Base-by-base conservation (phyloP, 2,113 vertebrate species). In the Prunella himalayana region DNA sequence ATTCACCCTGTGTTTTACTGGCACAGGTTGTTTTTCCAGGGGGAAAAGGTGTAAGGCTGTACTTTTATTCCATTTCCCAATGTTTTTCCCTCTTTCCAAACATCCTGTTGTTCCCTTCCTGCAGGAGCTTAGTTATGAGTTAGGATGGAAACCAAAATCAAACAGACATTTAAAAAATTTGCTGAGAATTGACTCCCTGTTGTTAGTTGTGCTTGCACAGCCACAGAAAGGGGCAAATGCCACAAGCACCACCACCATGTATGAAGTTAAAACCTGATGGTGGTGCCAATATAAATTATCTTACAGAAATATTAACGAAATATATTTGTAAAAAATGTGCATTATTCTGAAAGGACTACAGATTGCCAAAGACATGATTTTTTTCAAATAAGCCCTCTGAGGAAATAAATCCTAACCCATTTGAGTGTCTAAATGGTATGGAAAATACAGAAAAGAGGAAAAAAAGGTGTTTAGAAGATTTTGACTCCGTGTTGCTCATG, bases 401-500 rank as follows among this genome's bases (percentile, higher is more conserved):
- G 35, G 11, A 86, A 83, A n/a, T 53, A 11, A 88, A 24, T 17
- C 6, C 14, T 19, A 8, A 50, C 5, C 33, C 60, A 8, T 28
- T 30, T 41, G 39, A 33, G 25, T 39, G 13, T 30, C 69, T 33
- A 59, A 63, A 31, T 90, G 11, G 4, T 41, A 25, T 12, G 14
- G 25, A 57, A 80, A 59, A 33, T 28, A 41, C 3, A 20, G 24
- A 57, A 64, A 49, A 33, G 7, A 15, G 10, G 6, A 1, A 8
- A 11, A 44, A 53, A 25, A 4, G 8, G 17, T 53, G 23, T 11
- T 7, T 33, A 7, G 14, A 20, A 23, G 21, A 20, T 42, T 47
- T 60, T 44, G 69, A 23, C 15, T 25, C 33, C 35, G 2, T 42
- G 27, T 28, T 37, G 33, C 51, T 87, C 69, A 23, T 0, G 0